Conservation (phyloP, 2,888 invertebrate species). For the Minunthozetes semirufus region DNA sequence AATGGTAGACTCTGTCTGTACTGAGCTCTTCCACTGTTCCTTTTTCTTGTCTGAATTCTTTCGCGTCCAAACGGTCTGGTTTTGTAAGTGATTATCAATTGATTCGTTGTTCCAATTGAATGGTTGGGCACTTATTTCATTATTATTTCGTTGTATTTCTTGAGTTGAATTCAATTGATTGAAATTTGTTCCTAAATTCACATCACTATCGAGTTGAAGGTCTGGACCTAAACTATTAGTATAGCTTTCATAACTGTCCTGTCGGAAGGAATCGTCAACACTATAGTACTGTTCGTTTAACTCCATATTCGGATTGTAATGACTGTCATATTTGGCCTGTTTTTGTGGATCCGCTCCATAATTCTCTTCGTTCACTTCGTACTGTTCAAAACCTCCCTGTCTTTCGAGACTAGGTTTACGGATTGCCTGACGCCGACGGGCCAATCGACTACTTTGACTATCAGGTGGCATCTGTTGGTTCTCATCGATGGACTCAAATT, state of each 20-base stretch:
- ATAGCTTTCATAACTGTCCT: slow-evolving; percentile 37
- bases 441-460: slow-evolving; percentile 32
- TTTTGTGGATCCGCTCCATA: slow-evolving; percentile 22
- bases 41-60: slow-evolving; percentile 27
- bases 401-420: slow-evolving; percentile 42
- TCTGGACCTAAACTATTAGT: slow-evolving; percentile 32
- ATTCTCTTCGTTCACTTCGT: slow-evolving; percentile 37
- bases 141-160: slow-evolving; percentile 20
- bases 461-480: slow-evolving; percentile 7
- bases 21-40: slow-evolving; percentile 36
- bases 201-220: slow-evolving; percentile 30
- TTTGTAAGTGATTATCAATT: not conserved
- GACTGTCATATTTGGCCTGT: not conserved
- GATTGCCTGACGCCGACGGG: slow-evolving; percentile 49
- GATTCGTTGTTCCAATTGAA: slow-evolving; percentile 20
- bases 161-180: slow-evolving; percentile 16
- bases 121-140: slow-evolving; percentile 17
- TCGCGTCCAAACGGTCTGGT: not conserved
- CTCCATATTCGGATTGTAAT: not conserved
- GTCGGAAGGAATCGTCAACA: slow-evolving; percentile 21
- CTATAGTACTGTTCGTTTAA: slow-evolving; percentile 20
- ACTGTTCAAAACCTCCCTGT: slow-evolving; percentile 42
- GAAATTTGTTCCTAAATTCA: not conserved
- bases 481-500: not conserved
- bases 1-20: slow-evolving; percentile 13